Evolutionary conservation across 2,888 invertebrate species (phyloP).

Genomic region (Ornithoptera priamus): DNA sequence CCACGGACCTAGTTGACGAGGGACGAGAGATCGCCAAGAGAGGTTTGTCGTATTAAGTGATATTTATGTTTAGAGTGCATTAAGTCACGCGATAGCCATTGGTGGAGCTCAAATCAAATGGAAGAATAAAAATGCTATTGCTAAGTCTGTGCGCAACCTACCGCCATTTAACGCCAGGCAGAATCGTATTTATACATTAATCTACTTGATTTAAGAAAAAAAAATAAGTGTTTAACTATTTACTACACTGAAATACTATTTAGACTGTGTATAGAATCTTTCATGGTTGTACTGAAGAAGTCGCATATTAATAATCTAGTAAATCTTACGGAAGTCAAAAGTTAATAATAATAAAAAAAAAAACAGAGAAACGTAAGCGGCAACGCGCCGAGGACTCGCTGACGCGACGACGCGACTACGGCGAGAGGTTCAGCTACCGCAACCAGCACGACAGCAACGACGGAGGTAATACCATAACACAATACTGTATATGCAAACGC

Average conservation of each 20-base stretch:
- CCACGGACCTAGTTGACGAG: slow-evolving; percentile 95
- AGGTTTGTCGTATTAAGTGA: slow-evolving; percentile 73
- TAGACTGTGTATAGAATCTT: too few species aligned
- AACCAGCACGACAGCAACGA: slow-evolving; percentile 63
- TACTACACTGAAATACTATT: too few species aligned
- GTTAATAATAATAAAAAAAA: slow-evolving; percentile 7
- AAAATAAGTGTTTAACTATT: too few species aligned
- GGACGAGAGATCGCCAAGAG: slow-evolving; percentile 94
- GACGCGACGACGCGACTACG: slow-evolving; percentile 86
- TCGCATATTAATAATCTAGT: too few species aligned
- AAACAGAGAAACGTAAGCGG: slow-evolving; percentile 88
- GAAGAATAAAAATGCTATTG: too few species aligned
- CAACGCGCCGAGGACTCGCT: slow-evolving; percentile 90
- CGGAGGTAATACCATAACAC: slow-evolving; percentile 76
- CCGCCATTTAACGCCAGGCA: too few species aligned
- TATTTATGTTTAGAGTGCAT: background rate
- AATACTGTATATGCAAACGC: background rate
- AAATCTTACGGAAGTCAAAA: too few species aligned
- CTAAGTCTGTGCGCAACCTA: too few species aligned
- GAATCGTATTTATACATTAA: too few species aligned
- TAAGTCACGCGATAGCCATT: background rate
- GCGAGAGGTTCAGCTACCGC: slow-evolving; percentile 81
- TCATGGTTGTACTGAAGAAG: too few species aligned
- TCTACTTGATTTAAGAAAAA: too few species aligned
- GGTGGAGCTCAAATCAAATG: too few species aligned